phyloP scores from a whole-genome alignment of 1,140 invertebrate species.

The Zaprionus inermis region DNA sequence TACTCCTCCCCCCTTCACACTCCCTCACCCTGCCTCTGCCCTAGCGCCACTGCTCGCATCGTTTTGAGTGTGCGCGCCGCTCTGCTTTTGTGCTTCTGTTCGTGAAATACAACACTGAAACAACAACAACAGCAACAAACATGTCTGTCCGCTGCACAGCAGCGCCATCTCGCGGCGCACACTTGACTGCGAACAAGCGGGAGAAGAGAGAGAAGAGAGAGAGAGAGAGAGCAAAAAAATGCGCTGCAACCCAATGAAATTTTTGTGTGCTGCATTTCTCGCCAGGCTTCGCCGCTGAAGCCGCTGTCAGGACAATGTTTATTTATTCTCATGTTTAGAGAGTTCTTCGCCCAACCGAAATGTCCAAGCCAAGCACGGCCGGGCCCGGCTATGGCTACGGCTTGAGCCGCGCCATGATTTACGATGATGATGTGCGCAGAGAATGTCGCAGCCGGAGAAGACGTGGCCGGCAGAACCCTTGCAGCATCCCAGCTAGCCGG shows the following conservation, averaged over 20 bases:
- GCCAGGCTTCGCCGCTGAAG: conserved; percentile 34
- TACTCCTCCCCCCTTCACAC: conserved; percentile 23
- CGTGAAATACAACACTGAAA: conserved; percentile 50
- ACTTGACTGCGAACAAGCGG: conserved; percentile 51
- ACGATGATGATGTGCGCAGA: conserved; percentile 77
- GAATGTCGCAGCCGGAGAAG: conserved; percentile 53
- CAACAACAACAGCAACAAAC: conserved; percentile 2
- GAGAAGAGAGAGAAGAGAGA: conserved; percentile 32
- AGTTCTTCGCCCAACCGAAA: conserved; percentile 41
- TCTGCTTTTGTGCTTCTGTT: conserved; percentile 27
- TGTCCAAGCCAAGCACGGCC: conserved; percentile 52
- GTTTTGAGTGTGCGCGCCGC: conserved; percentile 51
- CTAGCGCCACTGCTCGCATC: neutral
- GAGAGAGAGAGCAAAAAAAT: neutral
- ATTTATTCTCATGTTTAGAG: conserved; percentile 82
- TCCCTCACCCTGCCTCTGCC: neutral
- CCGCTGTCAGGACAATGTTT: conserved; percentile 68
- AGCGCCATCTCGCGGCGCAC: conserved; percentile 45
- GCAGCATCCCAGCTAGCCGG: no score
- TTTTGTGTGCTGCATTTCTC: conserved; percentile 70
- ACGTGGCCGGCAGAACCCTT: neutral
- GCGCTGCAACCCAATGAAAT: conserved; percentile 63
- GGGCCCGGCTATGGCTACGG: conserved; percentile 45
- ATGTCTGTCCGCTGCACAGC: conserved; percentile 21
- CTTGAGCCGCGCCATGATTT: conserved; percentile 75